Evolutionary conservation across 2,113 vertebrate species (phyloP), one percentile per base, ranked within the genome.

Genomic region (Psittacara wagleri): DNA sequence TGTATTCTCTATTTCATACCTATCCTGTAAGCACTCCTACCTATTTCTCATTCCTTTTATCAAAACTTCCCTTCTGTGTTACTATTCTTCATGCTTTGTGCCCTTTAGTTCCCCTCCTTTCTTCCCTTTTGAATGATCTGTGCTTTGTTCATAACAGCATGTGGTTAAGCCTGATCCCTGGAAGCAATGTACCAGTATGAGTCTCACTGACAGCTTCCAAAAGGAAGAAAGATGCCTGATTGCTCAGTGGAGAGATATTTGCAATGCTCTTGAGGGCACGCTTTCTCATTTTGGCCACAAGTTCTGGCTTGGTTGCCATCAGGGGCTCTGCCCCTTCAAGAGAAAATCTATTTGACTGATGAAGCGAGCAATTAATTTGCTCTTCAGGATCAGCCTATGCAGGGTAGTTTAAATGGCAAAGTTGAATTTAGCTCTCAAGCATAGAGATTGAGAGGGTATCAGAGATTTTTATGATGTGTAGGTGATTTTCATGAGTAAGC

Each of bases 71-170:
- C 57, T 77, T 94, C 23, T 86, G 24, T 48, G 33, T 74, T 74
- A 43, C 43, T 78, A 4, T 78, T 83, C 52, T 67, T 87, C 28
- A 39, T 57, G 59, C 54, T 89, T 85, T 37, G 7, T 35, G 44
- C 70, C 35, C 67, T 90, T 76, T 63, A 22, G 57, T 49, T 76
- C 23, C 48, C 17, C 20, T 61, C 18, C 48, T 79, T 87, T 67
- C 41, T 39, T 84, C 35, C 16, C 43, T 74, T 90, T 54, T 72
- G 76, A 92, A 64, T 0, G 2, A 61, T 67, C 35, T 92, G 31
- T 80, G 49, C 80, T 95, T 94, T 95, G 51, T 63, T 97, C 83
- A 27, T 77, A 90, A 91, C 57, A 84, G 79, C 63, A 75, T 78
- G 41, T 62, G 69, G 59, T 64, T 94, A 82, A 90, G 73, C 67